Evolutionary conservation across 2,797 vertebrate genomes (phyloP), one percentile per base, ranked within the genome.

Genomic region (Cetoscarus ocellatus): DNA sequence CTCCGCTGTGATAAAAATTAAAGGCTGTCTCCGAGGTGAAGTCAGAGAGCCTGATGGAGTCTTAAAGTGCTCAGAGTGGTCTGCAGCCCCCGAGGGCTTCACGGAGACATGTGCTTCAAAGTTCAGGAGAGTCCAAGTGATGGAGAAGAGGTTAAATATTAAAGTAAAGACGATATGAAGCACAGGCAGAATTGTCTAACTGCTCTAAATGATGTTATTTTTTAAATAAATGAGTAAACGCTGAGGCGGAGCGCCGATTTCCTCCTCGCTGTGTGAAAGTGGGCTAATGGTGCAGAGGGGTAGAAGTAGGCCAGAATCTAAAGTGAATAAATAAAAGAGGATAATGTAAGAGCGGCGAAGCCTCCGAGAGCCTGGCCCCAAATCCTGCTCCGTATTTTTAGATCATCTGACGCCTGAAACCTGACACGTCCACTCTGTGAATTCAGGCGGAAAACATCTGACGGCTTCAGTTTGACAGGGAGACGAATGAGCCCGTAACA

Each of bases 321-420:
- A 67, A 79, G 70, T 84, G 71, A 73, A 88, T 82, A 81, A 79
- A 86, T 88, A 82, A 80, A 76, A 80, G 50, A 73, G 75, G 69
- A 87, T 85, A 69, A 86, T 73, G 60, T 86, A 78, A 83, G 72
- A 84, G 73, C 69, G 79, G 52, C 3, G 65, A 49, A 52, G 70
- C 75, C 67, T 79, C 69, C 10, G 73, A 79, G 81, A 84, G 65
- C 55, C 68, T 67, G 83, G 79, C 75, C 77, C 27, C 72, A 78
- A 67, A 85, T 82, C 61, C 77, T 45, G 65, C 65, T 65, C 18
- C 42, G 73, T 76, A 74, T 83, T 82, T 83, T 81, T 80, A 77
- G 77, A 79, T 71, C 62, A 66, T 70, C 58, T 73, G 59, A 71
- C 44, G 45, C 12, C 52, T 51, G 58, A 57, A 54, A 71, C 53